phyloP scores from a whole-genome alignment of 2,888 invertebrate genomes.

The Sinhomidia bicolor region DNA sequence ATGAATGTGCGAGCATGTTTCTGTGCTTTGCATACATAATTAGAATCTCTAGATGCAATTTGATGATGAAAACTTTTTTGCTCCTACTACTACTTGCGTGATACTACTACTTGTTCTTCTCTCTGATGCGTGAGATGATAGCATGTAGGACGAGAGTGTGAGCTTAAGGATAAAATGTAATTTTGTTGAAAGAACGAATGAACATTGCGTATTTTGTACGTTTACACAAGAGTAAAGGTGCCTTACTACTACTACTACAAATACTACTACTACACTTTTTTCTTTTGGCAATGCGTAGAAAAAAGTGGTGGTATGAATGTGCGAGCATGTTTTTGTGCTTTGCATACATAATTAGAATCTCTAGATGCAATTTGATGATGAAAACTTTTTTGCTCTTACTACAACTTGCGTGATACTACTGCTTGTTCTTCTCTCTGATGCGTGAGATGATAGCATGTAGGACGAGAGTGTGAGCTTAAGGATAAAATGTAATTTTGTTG shows the following conservation, averaged over 20 bases:
- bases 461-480: too few relatives aligned
- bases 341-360: constrained; percentile 74
- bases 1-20: constrained; percentile 48
- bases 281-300: not conserved
- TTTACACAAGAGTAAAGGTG: not conserved
- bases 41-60: constrained; percentile 62
- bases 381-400: constrained; percentile 60
- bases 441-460: constrained; percentile 16
- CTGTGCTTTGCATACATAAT: constrained; percentile 77
- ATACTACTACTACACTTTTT: not conserved
- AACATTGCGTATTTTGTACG: constrained; percentile 3
- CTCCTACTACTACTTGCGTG: too few relatives aligned
- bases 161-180: not conserved
- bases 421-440: constrained; percentile 3
- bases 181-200: too few relatives aligned
- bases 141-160: too few relatives aligned
- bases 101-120: too few relatives aligned
- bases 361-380: constrained; percentile 68
- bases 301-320: constrained; percentile 4
- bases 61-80: constrained; percentile 66
- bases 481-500: constrained; percentile 41
- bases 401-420: constrained; percentile 38
- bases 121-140: constrained; percentile 21
- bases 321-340: constrained; percentile 69
- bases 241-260: too few relatives aligned